Conservation (phyloP, 2,888 invertebrate species). For the Dryadula phaetusa region DNA sequence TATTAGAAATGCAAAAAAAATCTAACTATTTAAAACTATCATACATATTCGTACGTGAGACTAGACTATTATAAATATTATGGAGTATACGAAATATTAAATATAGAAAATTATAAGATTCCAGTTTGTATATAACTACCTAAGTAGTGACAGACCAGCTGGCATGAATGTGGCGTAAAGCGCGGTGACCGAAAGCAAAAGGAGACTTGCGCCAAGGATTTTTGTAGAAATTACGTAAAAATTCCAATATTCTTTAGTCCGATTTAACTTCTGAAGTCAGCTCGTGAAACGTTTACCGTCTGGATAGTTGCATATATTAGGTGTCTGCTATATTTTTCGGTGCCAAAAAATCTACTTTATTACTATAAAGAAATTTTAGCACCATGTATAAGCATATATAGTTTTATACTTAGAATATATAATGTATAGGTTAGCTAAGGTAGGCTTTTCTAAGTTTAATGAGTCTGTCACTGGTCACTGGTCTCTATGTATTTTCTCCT, state of each 20-base stretch:
- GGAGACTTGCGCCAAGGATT: constrained; percentile 42
- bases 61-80: constrained; percentile 1
- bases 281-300: constrained; percentile 28
- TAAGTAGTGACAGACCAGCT: constrained; percentile 35
- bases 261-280: constrained; percentile 36
- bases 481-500: no score
- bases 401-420: no score
- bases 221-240: constrained; percentile 43
- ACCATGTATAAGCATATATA: no score
- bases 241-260: constrained; percentile 41
- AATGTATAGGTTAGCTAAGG: no score
- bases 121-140: not conserved
- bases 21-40: no score
- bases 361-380: not conserved
- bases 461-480: no score
- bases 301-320: constrained; percentile 18
- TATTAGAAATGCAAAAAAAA: no score
- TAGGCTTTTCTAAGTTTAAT: no score
- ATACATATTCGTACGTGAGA: no score
- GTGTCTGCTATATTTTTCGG: constrained; percentile 13
- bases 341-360: constrained; percentile 6
- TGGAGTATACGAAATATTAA: constrained; percentile 7
- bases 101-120: constrained; percentile 23
- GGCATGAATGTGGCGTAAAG: constrained; percentile 41
- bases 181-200: constrained; percentile 40